Conservation (phyloP, 2,888 invertebrate genomes). For the Diarsia dahlii region DNA sequence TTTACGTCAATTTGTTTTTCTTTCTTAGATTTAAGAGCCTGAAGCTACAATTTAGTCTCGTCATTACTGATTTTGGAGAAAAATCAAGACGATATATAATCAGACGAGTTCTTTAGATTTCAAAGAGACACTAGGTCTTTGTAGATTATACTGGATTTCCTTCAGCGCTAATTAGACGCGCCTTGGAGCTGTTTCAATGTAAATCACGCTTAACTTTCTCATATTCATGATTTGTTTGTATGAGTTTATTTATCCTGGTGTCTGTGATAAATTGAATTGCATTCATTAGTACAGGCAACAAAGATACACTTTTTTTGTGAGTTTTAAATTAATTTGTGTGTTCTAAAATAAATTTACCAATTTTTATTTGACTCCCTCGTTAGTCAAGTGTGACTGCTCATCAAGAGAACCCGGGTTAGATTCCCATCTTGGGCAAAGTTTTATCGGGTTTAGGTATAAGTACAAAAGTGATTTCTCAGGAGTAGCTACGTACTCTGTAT, state of each 20-base stretch:
- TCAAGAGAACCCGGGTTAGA: neutral
- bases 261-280: no score
- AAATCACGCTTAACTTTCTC: neutral
- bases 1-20: neutral
- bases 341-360: no score
- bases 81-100: conserved; percentile 2
- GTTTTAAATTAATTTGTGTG: no score
- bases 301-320: no score
- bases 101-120: neutral
- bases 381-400: neutral
- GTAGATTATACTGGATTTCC: conserved; percentile 5
- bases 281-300: no score
- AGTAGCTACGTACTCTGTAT: neutral
- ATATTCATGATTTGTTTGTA: neutral
- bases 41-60: neutral
- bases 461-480: neutral
- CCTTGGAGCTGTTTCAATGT: neutral
- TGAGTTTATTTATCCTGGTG: neutral
- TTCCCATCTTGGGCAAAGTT: neutral
- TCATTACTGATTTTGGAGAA: neutral
- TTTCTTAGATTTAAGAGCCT: neutral
- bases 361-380: neutral
- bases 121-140: conserved; percentile 10
- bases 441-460: neutral
- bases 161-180: conserved; percentile 6